These are phyloP conservation scores for Pandemis corylana DNA, from an alignment of 2,888 invertebrate species.

Conservation along the genomic window DNA sequence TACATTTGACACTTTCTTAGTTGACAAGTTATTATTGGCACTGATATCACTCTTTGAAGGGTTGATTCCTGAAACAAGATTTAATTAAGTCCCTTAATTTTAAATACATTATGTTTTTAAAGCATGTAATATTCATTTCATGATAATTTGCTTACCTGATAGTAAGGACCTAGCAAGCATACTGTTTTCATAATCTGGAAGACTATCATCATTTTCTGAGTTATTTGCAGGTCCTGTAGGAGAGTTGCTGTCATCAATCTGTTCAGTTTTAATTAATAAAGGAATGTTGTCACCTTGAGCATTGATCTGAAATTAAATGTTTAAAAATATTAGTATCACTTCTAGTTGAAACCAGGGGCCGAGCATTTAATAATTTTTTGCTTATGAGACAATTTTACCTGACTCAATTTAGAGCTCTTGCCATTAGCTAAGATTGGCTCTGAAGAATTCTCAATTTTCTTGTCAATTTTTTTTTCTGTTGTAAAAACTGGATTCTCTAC, in stretches of 20 bases:
- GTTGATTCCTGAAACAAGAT: conserved; percentile 71
- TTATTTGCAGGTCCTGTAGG: conserved; percentile 60
- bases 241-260: conserved; percentile 67
- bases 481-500: conserved; percentile 61
- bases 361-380: conserved; percentile 8
- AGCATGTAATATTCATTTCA: background rate
- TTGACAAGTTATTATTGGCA: conserved; percentile 64
- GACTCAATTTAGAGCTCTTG: conserved; percentile 60
- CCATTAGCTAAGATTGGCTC: conserved; percentile 69
- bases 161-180: conserved; percentile 82
- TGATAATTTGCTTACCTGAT: conserved; percentile 63
- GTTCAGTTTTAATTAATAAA: conserved; percentile 73
- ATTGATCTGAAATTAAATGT: conserved; percentile 54
- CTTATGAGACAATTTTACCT: conserved; percentile 55
- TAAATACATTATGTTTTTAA: too few relatives aligned
- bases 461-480: conserved; percentile 72
- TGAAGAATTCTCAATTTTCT: conserved; percentile 66
- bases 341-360: background rate
- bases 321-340: background rate
- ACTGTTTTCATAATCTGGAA: conserved; percentile 82
- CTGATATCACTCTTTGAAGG: conserved; percentile 75
- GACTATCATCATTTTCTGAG: conserved; percentile 77
- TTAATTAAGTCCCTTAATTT: background rate
- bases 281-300: conserved; percentile 69
- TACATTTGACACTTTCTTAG: conserved; percentile 69